These are phyloP conservation scores for Cryptomyrus ogoouensis DNA, from an alignment of 2,113 vertebrate species.

Conservation along the genomic window DNA sequence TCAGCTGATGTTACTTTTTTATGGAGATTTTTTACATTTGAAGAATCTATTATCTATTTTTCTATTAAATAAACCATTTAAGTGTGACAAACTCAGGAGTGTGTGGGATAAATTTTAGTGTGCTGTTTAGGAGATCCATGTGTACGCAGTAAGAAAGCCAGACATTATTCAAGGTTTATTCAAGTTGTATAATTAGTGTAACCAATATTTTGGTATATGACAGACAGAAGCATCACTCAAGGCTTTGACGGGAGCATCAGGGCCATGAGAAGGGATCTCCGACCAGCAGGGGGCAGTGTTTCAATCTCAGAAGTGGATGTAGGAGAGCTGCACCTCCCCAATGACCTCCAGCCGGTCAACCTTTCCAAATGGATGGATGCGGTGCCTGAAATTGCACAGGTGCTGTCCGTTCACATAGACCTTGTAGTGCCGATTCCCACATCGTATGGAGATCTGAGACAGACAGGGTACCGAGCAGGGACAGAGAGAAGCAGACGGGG, in stretches of 20 bases:
- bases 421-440: constrained; percentile 63
- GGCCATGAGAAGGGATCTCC: background rate
- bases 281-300: background rate
- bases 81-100: background rate
- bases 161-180: background rate
- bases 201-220: background rate
- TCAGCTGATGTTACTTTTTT: constrained; percentile 22
- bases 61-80: constrained; percentile 51
- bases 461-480: background rate
- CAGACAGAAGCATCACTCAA: background rate
- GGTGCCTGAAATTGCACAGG: constrained; percentile 66
- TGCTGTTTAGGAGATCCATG: background rate
- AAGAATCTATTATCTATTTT: constrained; percentile 38
- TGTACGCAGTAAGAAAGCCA: background rate
- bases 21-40: constrained; percentile 35
- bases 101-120: background rate
- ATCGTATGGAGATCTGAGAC: constrained; percentile 69
- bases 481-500: background rate
- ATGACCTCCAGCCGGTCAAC: constrained; percentile 64
- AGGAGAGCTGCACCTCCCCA: constrained; percentile 68
- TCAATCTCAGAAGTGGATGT: constrained; percentile 62
- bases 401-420: constrained; percentile 70
- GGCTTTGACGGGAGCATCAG: background rate
- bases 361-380: constrained; percentile 49
- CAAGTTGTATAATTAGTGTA: background rate